Percentiles rank a stretch among this genome's conserved stretches.
These are phyloP conservation scores for Slavum lentiscoides DNA, from an alignment of 2,888 invertebrate species.

Conservation along the genomic window DNA sequence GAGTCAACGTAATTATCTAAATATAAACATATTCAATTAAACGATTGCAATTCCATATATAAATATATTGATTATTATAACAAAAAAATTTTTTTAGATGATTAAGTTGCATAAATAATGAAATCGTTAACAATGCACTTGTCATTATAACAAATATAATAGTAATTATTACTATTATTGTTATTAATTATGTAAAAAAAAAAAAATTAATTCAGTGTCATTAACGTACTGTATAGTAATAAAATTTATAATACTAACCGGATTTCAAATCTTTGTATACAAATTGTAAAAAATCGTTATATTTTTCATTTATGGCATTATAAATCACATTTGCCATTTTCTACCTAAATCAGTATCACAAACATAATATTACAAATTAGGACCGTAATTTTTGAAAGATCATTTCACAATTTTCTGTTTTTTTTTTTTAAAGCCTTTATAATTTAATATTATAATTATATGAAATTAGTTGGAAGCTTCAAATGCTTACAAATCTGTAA, in stretches of 20 bases:
- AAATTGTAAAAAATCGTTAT: background rate
- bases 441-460: too few relatives aligned
- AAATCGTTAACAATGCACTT: background rate
- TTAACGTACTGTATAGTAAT: background rate
- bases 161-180: too few relatives aligned
- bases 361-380: background rate
- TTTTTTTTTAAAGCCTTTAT: too few relatives aligned
- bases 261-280: slow-evolving; percentile 17
- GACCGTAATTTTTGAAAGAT: too few relatives aligned
- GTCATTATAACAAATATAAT: background rate
- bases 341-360: background rate
- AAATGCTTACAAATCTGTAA: too few relatives aligned
- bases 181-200: too few relatives aligned
- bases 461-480: too few relatives aligned
- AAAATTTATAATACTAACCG: slow-evolving; percentile 3
- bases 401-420: too few relatives aligned
- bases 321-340: background rate
- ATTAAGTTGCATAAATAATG: background rate
- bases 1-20: slow-evolving; percentile 69
- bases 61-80: background rate
- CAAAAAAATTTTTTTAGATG: background rate
- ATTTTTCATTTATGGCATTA: background rate
- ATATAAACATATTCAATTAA: background rate
- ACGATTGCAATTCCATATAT: background rate
- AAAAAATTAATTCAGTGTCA: too few relatives aligned